Evolutionary conservation across 2,888 invertebrate species (phyloP).

Genomic region (Mythimna loreyi): DNA sequence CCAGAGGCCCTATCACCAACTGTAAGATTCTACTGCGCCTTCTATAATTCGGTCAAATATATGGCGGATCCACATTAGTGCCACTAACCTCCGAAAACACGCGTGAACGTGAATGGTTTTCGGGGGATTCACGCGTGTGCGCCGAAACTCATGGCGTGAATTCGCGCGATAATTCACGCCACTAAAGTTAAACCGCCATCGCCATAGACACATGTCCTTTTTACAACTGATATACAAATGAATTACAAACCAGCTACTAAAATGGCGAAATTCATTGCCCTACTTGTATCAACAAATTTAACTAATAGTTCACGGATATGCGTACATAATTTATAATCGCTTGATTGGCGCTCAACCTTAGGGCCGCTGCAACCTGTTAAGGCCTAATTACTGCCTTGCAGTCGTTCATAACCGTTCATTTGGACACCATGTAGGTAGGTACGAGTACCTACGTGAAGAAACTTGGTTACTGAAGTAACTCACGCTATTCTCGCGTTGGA

Average conservation of each 20-base stretch:
- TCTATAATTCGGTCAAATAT: too few relatives aligned
- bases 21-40: too few relatives aligned
- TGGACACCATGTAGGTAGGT: slow-evolving; percentile 2
- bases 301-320: slow-evolving; percentile 42
- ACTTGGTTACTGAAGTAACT: slow-evolving; percentile 32
- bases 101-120: too few relatives aligned
- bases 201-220: too few relatives aligned
- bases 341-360: slow-evolving; percentile 47
- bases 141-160: too few relatives aligned
- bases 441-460: slow-evolving; percentile 20
- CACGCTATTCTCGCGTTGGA: slow-evolving; percentile 21
- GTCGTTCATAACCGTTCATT: slow-evolving; percentile 43
- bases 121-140: too few relatives aligned
- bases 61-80: too few relatives aligned
- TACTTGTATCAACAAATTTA: slow-evolving; percentile 42
- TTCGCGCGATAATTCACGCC: too few relatives aligned
- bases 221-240: neutral
- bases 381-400: slow-evolving; percentile 53
- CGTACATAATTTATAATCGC: slow-evolving; percentile 57
- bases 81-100: too few relatives aligned
- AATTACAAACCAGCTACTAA: slow-evolving; percentile 6
- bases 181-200: too few relatives aligned
- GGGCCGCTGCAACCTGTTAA: slow-evolving; percentile 54
- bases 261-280: slow-evolving; percentile 38
- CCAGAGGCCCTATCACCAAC: too few relatives aligned